Percentiles rank a stretch among this genome's conserved stretches.
phyloP scores from a whole-genome alignment of 2,888 invertebrate species.

The Campaea margaritaria region DNA sequence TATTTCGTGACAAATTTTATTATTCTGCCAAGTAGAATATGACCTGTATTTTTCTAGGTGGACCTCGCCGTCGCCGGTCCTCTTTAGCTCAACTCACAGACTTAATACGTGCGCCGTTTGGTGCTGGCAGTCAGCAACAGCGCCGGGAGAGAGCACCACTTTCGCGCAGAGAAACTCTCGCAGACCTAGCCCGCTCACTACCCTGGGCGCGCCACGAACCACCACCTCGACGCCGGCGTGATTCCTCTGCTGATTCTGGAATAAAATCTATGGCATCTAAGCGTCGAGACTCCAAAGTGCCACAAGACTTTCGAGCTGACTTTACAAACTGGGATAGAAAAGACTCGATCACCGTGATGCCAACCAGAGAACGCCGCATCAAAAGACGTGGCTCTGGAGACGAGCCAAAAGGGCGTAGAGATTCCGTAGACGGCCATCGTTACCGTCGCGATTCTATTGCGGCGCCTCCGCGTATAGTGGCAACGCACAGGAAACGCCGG shows the following conservation, averaged over 20 bases:
- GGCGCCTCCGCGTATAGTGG: slow-evolving; percentile 86
- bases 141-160: slow-evolving; percentile 87
- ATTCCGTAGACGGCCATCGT: slow-evolving; percentile 89
- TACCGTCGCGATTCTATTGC: slow-evolving; percentile 89
- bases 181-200: slow-evolving; percentile 93
- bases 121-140: slow-evolving; percentile 83
- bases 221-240: slow-evolving; percentile 90
- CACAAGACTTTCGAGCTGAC: slow-evolving; percentile 89
- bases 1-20: neutral
- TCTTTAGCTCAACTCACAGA: slow-evolving; percentile 95
- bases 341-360: slow-evolving; percentile 86
- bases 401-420: slow-evolving; percentile 83
- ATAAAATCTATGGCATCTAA: slow-evolving; percentile 90
- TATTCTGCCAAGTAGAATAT: neutral
- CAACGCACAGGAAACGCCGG: slow-evolving; percentile 85
- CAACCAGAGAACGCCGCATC: slow-evolving; percentile 75
- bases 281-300: slow-evolving; percentile 89
- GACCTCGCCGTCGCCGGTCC: slow-evolving; percentile 91
- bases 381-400: slow-evolving; percentile 88
- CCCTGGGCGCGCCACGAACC: slow-evolving; percentile 90
- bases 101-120: slow-evolving; percentile 94
- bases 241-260: slow-evolving; percentile 95
- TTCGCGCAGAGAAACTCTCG: slow-evolving; percentile 93
- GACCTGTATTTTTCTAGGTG: slow-evolving; percentile 64
- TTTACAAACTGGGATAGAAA: slow-evolving; percentile 90